phyloP scores from a whole-genome alignment of 2,888 invertebrate genomes.

The Disparrhopalites patrizii region DNA sequence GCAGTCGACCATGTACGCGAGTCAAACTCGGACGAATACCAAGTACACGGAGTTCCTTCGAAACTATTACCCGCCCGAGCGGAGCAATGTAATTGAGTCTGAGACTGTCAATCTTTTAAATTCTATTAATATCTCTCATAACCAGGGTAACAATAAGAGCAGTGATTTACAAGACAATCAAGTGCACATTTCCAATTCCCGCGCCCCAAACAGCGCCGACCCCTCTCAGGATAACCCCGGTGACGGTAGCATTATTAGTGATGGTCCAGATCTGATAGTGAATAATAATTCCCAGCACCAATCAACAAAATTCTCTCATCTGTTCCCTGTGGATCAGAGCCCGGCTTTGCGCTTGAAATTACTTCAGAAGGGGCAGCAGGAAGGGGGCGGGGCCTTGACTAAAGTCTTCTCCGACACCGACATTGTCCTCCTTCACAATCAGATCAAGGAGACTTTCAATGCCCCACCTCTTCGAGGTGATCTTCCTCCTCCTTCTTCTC shows the following conservation, averaged over 20 bases:
- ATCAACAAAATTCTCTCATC: slow-evolving; percentile 41
- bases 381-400: background rate
- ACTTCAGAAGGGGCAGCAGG: slow-evolving; percentile 1
- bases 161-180: background rate
- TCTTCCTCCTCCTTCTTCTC: background rate
- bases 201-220: background rate
- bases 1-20: slow-evolving; percentile 22
- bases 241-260: background rate
- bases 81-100: slow-evolving; percentile 7
- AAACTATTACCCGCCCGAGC: slow-evolving; percentile 18
- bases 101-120: background rate
- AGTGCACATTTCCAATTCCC: background rate
- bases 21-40: slow-evolving; percentile 28
- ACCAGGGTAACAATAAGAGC: background rate
- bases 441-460: slow-evolving; percentile 11
- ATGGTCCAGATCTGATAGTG: background rate
- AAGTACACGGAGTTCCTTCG: slow-evolving; percentile 45
- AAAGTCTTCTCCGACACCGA: slow-evolving; percentile 26
- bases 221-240: background rate
- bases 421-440: slow-evolving; percentile 6
- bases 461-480: background rate
- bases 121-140: background rate
- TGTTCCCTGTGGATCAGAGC: slow-evolving; percentile 39
- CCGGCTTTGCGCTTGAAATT: slow-evolving; percentile 35
- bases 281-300: background rate